A percentile compares a stretch with the other conserved stretches of the same genome.
phyloP scores from a whole-genome alignment of 2,113 vertebrate genomes.

The Phyllostomus hastatus region DNA sequence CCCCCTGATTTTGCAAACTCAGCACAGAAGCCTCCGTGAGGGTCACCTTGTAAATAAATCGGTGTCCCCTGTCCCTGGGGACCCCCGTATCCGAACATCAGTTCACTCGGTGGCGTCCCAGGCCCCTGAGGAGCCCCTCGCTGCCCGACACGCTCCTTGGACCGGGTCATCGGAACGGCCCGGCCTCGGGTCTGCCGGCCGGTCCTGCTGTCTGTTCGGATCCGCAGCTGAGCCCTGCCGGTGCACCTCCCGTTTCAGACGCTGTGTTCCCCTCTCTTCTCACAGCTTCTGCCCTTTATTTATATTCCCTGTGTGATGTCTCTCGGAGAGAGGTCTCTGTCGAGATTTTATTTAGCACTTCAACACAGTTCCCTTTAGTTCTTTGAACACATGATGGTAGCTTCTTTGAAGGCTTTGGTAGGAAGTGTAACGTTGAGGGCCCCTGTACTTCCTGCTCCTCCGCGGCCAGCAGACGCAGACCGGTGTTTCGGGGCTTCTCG shows the following conservation, averaged over 20 bases:
- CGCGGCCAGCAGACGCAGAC: too few relatives aligned
- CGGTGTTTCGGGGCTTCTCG: too few relatives aligned
- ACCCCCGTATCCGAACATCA: too few relatives aligned
- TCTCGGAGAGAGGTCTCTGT: not conserved
- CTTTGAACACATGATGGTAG: too few relatives aligned
- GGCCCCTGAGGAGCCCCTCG: not conserved
- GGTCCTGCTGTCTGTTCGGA: not conserved
- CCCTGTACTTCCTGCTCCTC: too few relatives aligned
- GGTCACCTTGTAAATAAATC: too few relatives aligned
- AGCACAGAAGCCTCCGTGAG: not conserved
- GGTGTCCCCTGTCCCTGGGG: not conserved
- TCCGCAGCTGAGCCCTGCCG: not conserved
- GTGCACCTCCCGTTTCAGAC: not conserved
- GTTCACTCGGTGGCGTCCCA: too few relatives aligned
- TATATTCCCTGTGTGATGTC: not conserved
- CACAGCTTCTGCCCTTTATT: not conserved
- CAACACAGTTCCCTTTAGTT: too few relatives aligned
- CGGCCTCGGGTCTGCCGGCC: not conserved
- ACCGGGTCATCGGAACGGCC: too few relatives aligned
- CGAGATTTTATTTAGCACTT: not conserved
- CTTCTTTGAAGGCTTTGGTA: not conserved
- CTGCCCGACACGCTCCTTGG: not conserved
- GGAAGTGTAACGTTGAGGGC: not conserved
- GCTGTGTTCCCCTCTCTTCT: not conserved
- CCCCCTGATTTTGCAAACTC: not conserved